Base-by-base conservation (phyloP, 2,113 vertebrate genomes). In the Hirundichthys speculiger region DNA sequence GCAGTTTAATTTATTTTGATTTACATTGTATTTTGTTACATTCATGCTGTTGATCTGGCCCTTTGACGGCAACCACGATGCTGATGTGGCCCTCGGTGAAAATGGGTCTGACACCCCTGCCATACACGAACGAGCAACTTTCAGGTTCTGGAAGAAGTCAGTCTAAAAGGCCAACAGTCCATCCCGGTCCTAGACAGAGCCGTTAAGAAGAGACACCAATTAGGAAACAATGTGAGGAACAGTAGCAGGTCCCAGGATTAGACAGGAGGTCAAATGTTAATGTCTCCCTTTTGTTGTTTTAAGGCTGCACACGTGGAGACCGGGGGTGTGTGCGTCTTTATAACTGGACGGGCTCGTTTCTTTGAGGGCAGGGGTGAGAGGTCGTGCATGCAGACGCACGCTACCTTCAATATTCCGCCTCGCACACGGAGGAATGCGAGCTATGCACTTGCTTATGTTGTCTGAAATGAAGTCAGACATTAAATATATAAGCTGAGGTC, bases 261-360 rank as follows among this genome's bases (percentile, higher is more conserved):
- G 79, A 75, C 47, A 13, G 13, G 54, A 72, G 88, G 76, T 87
- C 82, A 90, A 64, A 86, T 58, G 77, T 77, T 64, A 84, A 82
- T 64, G 73, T 85, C 64, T 60, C 54, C 57, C 72, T 75, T 75
- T 52, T 72, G 82, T 70, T 68, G 21, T 64, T 77, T 68, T 62
- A 80, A 53, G 30, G 64, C 57, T 9, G 9, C 63, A 45, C 68
- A 75, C 20, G 49, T 82, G 82, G 77, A 82, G 65, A 53, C 21
- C 39, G 49, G 30, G 34, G 61, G 59, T 69, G 56, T n/a, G 56
- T 15, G 63, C 18, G 24, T 59, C 60, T 60, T 57, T 41, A 34
- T 72, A 49, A 73, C 53, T 50, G 55, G 53, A 54, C 30, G 3
- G 58, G 40, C 64, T 49, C 11, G 57, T 70, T 71, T 75, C 25